phyloP scores from a whole-genome alignment of 2,113 vertebrate genomes.

The Nestor notabilis region DNA sequence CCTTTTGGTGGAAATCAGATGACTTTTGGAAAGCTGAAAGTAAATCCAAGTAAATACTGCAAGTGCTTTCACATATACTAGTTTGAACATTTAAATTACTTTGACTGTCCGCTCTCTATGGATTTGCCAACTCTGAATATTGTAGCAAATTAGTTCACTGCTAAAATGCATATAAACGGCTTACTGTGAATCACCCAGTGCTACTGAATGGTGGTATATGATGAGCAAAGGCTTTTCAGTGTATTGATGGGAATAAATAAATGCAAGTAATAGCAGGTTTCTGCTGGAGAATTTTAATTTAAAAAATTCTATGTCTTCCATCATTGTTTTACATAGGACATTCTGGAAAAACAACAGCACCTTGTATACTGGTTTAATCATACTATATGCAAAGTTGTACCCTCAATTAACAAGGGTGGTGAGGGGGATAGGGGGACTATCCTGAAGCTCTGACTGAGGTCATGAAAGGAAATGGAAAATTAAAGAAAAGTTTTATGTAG shows the following conservation, averaged over 20 bases:
- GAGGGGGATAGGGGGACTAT: not conserved
- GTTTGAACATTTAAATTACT: not conserved
- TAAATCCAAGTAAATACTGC: not conserved
- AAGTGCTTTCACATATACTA: not conserved
- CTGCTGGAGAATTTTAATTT: constrained; percentile 55
- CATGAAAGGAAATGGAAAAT: constrained; percentile 10
- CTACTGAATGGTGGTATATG: not conserved
- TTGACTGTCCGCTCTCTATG: not conserved
- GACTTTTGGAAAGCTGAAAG: not conserved
- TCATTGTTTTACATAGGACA: not conserved
- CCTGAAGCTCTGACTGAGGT: not conserved
- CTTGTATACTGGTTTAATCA: not conserved
- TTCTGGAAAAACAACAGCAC: not conserved
- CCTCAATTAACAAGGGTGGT: not conserved
- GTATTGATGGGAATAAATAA: not conserved
- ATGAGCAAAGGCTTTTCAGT: not conserved
- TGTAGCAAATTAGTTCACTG: not conserved
- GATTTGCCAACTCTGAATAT: not conserved
- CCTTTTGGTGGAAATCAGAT: not conserved
- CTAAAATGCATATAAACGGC: not conserved
- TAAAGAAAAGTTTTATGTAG: not conserved
- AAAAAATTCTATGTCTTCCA: not conserved
- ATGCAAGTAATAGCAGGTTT: constrained; percentile 7
- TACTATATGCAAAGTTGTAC: not conserved
- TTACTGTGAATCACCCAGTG: not conserved